These are phyloP conservation scores for Todus mexicanus DNA, from an alignment of 2,797 vertebrate genomes.

Conservation along the genomic window DNA sequence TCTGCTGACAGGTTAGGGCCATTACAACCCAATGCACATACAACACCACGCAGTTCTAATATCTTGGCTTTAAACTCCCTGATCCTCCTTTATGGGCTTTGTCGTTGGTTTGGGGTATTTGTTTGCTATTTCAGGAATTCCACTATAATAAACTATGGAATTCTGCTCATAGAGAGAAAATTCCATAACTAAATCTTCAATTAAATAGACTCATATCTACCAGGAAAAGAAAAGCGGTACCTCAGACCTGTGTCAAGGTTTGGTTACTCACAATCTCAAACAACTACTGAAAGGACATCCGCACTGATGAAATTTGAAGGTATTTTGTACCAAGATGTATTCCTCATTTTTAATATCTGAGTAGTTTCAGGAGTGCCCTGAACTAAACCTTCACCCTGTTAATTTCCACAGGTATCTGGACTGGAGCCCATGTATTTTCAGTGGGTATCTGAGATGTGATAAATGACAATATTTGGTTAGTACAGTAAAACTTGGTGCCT, in stretches of 20 bases:
- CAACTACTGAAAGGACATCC: not conserved
- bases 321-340: not conserved
- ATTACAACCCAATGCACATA: not conserved
- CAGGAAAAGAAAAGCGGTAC: not conserved
- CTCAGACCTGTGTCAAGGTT: not conserved
- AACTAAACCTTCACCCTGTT: not conserved
- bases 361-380: not conserved
- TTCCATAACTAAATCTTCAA: conserved; percentile 28
- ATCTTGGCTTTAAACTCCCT: not conserved
- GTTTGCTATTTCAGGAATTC: conserved; percentile 52
- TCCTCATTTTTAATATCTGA: not conserved
- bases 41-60: not conserved
- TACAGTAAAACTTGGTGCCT: not conserved
- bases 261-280: not conserved
- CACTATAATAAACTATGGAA: conserved; percentile 50
- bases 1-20: not conserved
- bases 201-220: conserved; percentile 17
- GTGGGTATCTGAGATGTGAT: not conserved
- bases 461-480: not conserved
- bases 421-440: not conserved
- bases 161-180: conserved; percentile 21
- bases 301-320: not conserved
- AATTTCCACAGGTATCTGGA: conserved; percentile 3
- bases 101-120: not conserved
- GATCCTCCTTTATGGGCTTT: not conserved